These are phyloP conservation scores for mouse (Mus musculus) DNA, from an alignment of 2,113 vertebrate genomes.

Conservation along the genomic window DNA sequence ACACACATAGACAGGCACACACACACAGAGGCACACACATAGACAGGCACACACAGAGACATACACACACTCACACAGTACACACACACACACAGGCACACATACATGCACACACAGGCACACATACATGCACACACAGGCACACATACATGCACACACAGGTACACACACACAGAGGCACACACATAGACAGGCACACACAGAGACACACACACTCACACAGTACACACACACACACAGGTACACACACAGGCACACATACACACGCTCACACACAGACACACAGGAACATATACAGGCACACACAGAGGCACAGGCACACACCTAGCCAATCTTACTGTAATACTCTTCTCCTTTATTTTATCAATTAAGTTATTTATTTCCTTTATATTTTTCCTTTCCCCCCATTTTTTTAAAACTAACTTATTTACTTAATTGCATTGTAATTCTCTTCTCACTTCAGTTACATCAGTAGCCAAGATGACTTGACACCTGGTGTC, in stretches of 20 bases:
- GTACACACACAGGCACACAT: not conserved
- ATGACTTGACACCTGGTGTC: not conserved
- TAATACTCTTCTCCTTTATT: not conserved
- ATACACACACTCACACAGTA: no score
- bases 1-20: not conserved
- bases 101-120: no score
- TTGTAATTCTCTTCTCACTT: not conserved
- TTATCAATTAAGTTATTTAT: no score
- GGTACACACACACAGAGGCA: not conserved
- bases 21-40: not conserved
- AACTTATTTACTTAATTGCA: no score
- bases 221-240: not conserved
- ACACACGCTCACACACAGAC: not conserved
- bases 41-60: no score
- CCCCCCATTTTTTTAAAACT: no score
- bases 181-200: no score
- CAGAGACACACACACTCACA: not conserved
- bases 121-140: not conserved
- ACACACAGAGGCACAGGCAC: not conserved
- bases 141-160: no score
- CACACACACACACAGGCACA: not conserved
- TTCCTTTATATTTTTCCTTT: no score
- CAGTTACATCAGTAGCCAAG: not conserved
- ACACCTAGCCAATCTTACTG: not conserved
- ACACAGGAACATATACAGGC: not conserved